A percentile compares a stretch with the other conserved stretches of the same genome.
These are phyloP conservation scores for Drosophila paramelanica DNA, from an alignment of 2,888 invertebrate genomes.

Conservation along the genomic window DNA sequence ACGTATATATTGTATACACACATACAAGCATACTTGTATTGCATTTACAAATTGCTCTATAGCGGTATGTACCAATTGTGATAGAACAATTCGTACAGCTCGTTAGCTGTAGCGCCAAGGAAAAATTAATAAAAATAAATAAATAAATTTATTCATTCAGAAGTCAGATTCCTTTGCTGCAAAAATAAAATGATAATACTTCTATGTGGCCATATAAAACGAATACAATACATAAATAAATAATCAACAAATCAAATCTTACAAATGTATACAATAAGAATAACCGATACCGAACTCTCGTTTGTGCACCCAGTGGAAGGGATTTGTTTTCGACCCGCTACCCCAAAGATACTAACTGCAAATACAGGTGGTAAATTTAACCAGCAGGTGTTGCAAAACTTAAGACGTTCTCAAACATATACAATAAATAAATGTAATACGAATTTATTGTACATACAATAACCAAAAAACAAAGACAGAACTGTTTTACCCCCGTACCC, in stretches of 20 bases:
- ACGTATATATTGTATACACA: conserved; percentile 2
- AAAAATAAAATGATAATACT: not conserved
- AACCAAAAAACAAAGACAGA: conserved; percentile 34
- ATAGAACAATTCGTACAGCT: conserved; percentile 55
- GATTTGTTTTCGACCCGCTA: conserved; percentile 10
- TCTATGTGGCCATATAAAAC: conserved; percentile 1
- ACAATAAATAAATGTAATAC: conserved; percentile 60
- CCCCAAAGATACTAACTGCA: conserved; percentile 5
- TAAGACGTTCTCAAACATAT: conserved; percentile 24
- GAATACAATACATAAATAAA: conserved; percentile 12
- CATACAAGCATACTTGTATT: conserved; percentile 20
- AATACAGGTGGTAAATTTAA: too few species aligned
- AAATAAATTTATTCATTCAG: too few species aligned
- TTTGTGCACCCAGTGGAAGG: conserved; percentile 3
- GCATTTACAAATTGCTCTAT: conserved; percentile 42
- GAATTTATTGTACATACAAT: conserved; percentile 74
- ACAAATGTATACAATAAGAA: not conserved
- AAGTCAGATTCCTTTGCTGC: too few species aligned
- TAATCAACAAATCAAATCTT: not conserved
- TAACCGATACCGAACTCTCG: not conserved
- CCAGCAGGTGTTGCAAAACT: not conserved
- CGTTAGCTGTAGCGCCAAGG: conserved; percentile 19
- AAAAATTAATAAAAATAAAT: too few species aligned
- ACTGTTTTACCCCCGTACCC: conserved; percentile 39
- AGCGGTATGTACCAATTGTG: conserved; percentile 53